Base-by-base conservation (phyloP, 2,113 vertebrate genomes). In the Epinephelus moara region DNA sequence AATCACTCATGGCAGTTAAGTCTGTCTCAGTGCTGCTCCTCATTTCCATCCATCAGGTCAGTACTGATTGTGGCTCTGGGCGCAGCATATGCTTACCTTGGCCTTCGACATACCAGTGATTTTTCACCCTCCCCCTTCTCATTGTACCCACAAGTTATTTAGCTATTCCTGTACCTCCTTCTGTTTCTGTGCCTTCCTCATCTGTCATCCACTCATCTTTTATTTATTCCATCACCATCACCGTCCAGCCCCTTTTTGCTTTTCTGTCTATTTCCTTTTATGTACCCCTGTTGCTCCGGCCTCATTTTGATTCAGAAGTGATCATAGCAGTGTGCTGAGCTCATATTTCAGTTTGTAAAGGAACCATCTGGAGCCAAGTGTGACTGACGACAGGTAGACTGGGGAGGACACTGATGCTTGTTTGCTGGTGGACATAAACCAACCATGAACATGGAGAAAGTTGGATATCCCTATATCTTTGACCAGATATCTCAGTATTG, bases 241-340 rank as follows among this genome's bases (percentile, higher is more conserved):
- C 30, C 30, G 4, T 56, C 33, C 52, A 49, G 42, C 30, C 52
- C 13, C 23, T 45, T 73, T 50, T 33, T 52, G 30, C 30, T 49
- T 69, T 53, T 57, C 19, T 37, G 45, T 42, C 50, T 69, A 19
- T 61, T 70, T 76, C 42, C 17, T 45, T 45, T 61, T 53, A 9
- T 67, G n/a, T 30, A 9, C 15, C 60, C 50, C 37, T 45, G 56
- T 76, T 56, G 23, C 76, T 60, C 52, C 0, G 9, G 60, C 68
- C 33, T 71, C 70, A 9, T 59, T 70, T 71, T 92, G 88, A 93
- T 91, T 90, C 68, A 91, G 72, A 84, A 80, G 55, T 50, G 75
- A 80, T 80, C 81, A 72, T 64, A 76, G 56, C 71, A 45, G 15
- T 69, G 61, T 77, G 67, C 62, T 60, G 19, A 55, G 50, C 60